phyloP scores from a whole-genome alignment of 2,797 vertebrate species.

The Fistularia commersonii region DNA sequence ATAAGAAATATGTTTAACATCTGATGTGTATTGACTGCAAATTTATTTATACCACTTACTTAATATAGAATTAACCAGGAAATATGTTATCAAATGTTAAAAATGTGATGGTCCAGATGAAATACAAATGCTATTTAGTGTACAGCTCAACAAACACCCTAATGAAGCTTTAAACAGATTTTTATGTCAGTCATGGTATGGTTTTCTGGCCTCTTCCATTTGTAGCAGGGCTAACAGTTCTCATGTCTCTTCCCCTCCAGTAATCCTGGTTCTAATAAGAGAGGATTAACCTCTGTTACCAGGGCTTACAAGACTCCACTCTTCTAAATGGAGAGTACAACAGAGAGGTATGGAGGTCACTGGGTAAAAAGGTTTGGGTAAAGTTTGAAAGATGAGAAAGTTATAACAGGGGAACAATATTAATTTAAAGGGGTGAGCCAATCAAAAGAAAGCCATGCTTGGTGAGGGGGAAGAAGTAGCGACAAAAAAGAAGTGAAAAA shows the following conservation, averaged over 20 bases:
- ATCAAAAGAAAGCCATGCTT: conserved; percentile 14
- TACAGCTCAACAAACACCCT: conserved; percentile 13
- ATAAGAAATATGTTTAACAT: no score
- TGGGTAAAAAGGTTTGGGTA: conserved; percentile 17
- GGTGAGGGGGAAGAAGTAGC: conserved; percentile 3
- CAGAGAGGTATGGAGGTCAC: conserved; percentile 57
- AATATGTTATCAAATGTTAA: no score
- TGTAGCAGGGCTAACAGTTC: conserved; percentile 32
- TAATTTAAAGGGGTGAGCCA: conserved; percentile 27
- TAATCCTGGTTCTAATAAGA: conserved; percentile 76
- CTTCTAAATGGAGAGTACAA: conserved; percentile 62
- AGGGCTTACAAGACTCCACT: conserved; percentile 66
- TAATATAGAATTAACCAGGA: no score
- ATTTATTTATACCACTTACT: no score
- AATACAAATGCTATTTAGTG: conserved; percentile 5
- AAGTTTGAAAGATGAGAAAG: conserved; percentile 57
- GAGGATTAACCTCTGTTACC: conserved; percentile 74
- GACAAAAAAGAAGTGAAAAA: neutral
- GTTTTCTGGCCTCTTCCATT: conserved; percentile 34
- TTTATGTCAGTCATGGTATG: conserved; percentile 44
- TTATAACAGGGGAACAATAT: conserved; percentile 56
- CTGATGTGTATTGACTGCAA: no score
- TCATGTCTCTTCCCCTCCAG: conserved; percentile 53
- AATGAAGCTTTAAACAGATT: conserved; percentile 16
- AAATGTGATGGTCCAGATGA: neutral